phyloP scores from a whole-genome alignment of 2,888 invertebrate species.

The Nephrotoma flavescens region DNA sequence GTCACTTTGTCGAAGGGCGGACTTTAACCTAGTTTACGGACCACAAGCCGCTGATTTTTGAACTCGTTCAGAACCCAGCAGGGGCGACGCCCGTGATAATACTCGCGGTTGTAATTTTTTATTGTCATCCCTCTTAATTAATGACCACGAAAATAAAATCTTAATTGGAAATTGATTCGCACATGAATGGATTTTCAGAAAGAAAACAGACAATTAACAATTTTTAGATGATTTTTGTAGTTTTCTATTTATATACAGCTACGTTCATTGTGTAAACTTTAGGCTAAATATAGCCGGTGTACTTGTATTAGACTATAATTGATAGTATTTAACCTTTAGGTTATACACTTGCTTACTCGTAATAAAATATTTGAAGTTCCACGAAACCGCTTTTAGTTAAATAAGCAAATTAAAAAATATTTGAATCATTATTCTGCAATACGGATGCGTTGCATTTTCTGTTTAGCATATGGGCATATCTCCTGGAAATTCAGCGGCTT shows the following conservation, averaged over 20 bases:
- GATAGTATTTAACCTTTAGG: not conserved
- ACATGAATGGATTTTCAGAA: not conserved
- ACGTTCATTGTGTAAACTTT: not conserved
- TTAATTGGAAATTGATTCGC: not conserved
- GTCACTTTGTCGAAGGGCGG: too few relatives aligned
- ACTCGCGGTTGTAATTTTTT: too few relatives aligned
- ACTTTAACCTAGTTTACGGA: too few relatives aligned
- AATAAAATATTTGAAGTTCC: not conserved
- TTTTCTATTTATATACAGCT: not conserved
- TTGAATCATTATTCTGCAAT: too few relatives aligned
- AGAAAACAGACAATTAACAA: not conserved
- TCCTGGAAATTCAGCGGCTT: not conserved
- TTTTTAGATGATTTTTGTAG: not conserved
- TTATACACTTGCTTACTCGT: too few relatives aligned
- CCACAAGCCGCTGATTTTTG: too few relatives aligned
- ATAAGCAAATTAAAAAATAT: too few relatives aligned
- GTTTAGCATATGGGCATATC: not conserved
- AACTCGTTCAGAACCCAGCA: too few relatives aligned
- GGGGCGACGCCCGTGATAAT: too few relatives aligned
- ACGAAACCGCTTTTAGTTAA: not conserved
- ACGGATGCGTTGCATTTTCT: too few relatives aligned
- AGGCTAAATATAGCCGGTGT: not conserved
- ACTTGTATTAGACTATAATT: not conserved
- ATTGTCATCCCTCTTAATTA: too few relatives aligned
- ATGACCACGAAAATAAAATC: not conserved